Conservation (phyloP, 2,888 invertebrate species). For the Hydropsyche betteni region DNA sequence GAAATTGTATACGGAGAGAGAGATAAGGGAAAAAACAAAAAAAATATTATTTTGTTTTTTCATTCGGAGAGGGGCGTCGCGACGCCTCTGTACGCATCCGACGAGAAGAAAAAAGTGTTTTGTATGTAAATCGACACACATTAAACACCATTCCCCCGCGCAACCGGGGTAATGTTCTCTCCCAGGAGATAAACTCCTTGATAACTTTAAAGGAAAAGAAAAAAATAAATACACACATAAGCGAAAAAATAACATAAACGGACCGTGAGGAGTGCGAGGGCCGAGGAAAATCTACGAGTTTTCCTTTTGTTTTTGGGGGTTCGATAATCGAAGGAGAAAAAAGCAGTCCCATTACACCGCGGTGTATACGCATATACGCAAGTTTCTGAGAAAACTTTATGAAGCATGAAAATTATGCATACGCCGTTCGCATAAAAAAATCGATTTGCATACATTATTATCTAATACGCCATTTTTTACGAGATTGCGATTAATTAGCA, state of each 20-base stretch:
- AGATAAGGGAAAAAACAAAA: slow-evolving; percentile 42
- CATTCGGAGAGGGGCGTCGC: not conserved
- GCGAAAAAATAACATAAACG: too few relatives aligned
- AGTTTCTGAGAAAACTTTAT: not conserved
- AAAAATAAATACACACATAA: slow-evolving; percentile 30
- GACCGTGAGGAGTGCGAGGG: not conserved
- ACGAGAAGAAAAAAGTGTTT: slow-evolving; percentile 42
- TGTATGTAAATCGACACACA: slow-evolving; percentile 48
- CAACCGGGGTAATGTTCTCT: slow-evolving; percentile 35
- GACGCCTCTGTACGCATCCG: slow-evolving; percentile 11
- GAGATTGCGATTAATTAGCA: too few relatives aligned
- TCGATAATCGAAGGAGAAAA: not conserved
- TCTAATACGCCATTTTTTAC: too few relatives aligned
- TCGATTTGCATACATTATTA: too few relatives aligned
- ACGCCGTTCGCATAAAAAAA: too few relatives aligned
- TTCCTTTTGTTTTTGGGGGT: slow-evolving; percentile 13
- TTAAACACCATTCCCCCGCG: slow-evolving; percentile 46
- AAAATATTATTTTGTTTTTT: slow-evolving; percentile 22
- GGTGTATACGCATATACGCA: not conserved
- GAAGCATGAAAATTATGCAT: slow-evolving; percentile 13
- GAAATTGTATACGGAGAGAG: slow-evolving; percentile 50
- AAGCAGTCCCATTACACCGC: too few relatives aligned
- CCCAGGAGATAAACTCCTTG: slow-evolving; percentile 40
- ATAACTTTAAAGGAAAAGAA: slow-evolving; percentile 34
- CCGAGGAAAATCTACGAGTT: slow-evolving; percentile 19